These are phyloP conservation scores for Nothobranchius furzeri DNA, from an alignment of 2,113 vertebrate genomes.

Conservation along the genomic window DNA sequence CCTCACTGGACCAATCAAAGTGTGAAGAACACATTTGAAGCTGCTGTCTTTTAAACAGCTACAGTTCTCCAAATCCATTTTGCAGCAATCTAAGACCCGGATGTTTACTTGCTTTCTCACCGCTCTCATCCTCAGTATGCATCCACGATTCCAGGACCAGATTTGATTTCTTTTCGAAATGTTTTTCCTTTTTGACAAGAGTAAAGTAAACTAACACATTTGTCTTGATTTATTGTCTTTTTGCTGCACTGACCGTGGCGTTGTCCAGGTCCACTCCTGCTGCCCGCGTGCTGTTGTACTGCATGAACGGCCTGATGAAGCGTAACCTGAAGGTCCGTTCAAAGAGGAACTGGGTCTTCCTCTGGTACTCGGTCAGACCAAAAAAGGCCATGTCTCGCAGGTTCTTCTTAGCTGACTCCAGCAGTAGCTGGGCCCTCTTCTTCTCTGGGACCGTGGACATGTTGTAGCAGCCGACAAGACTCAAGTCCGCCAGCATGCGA, in stretches of 20 bases:
- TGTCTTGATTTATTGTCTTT: no score
- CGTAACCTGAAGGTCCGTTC: constrained; percentile 96
- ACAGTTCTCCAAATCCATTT: constrained; percentile 55
- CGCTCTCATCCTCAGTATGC: not conserved
- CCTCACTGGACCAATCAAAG: constrained; percentile 56
- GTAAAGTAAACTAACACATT: not conserved
- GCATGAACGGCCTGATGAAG: constrained; percentile 98
- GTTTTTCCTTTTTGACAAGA: not conserved
- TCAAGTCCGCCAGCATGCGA: constrained; percentile 96
- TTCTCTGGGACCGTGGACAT: constrained; percentile 96
- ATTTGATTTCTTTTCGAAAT: not conserved
- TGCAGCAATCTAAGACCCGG: constrained; percentile 28
- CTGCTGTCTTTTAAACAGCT: constrained; percentile 31
- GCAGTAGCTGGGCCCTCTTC: constrained; percentile 92
- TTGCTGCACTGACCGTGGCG: constrained; percentile 75
- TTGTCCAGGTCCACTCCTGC: constrained; percentile 94
- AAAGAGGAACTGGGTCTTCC: constrained; percentile 98
- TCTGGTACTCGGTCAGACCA: constrained; percentile 97
- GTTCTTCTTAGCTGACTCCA: constrained; percentile 98
- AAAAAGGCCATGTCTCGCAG: constrained; percentile 99
- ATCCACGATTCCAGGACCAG: not conserved
- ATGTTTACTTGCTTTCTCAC: constrained; percentile 12
- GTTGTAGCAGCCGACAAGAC: constrained; percentile 98
- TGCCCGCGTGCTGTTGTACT: constrained; percentile 97
- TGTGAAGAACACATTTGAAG: constrained; percentile 58